Evolutionary conservation across 2,113 vertebrate species (phyloP), one percentile per base, ranked within the genome.

Genomic region (Phycodurus eques): DNA sequence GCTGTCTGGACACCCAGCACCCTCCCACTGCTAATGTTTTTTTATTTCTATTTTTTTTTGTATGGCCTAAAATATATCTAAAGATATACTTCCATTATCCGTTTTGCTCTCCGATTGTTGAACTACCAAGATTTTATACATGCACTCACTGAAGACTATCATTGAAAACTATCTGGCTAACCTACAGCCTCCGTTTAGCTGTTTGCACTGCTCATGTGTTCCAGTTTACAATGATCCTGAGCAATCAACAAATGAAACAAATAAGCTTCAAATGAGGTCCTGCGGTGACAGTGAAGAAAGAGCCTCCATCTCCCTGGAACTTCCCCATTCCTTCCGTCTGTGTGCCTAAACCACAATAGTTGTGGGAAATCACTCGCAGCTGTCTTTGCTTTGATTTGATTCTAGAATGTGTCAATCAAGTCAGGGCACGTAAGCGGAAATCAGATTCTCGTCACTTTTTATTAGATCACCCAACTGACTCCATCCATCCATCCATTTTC

Each of bases 321-420:
- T 76, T 66, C 74, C 75, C 74, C 80, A 81, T 82, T 82, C 69
- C 66, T 77, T 82, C 7, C 60, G 72, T 80, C 70, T 80, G 59
- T 71, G 80, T 82, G 80, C 49, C 77, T 75, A 79, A 90, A 89
- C 87, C 88, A 74, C 85, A 90, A 83, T 85, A 83, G 86, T 88
- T 84, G 86, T 72, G 80, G 73, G 66, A 88, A 91, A 91, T 89
- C 80, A 88, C 69, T 81, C 68, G 86, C 90, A 92, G 86, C 87
- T 90, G 89, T 88, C 87, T 86, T 80, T 87, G 87, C 89, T 92
- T 90, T 89, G 85, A 92, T 90, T 87, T 90, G 87, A 90, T 92
- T 80, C 81, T 75, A 77, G 79, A 90, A 90, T 69, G 73, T 88
- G 90, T 86, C 89, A 90, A 89, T 92, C 88, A 90, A 78, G 81